These are phyloP conservation scores for Nymphalis io DNA, from an alignment of 1,140 invertebrate species.

Conservation along the genomic window DNA sequence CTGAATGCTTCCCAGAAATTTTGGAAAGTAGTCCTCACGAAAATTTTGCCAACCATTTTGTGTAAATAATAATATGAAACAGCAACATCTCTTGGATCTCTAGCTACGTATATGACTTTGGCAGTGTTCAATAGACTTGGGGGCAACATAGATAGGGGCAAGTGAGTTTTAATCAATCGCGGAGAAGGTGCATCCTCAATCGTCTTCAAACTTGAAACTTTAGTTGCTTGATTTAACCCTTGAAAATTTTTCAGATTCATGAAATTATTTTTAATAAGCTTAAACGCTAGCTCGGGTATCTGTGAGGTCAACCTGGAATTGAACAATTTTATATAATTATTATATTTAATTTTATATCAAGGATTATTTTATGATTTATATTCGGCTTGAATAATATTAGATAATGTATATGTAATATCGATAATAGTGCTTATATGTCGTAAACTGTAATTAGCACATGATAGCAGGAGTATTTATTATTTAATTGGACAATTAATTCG, in stretches of 20 bases:
- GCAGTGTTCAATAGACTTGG: constrained; percentile 60
- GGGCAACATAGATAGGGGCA: constrained; percentile 68
- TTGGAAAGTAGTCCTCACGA: constrained; percentile 85
- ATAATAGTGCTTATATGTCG: too few species aligned
- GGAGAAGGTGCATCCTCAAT: constrained; percentile 62
- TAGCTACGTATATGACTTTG: constrained; percentile 87
- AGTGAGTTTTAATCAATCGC: constrained; percentile 70
- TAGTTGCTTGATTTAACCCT: constrained; percentile 54
- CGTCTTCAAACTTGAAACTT: constrained; percentile 54
- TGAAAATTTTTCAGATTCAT: constrained; percentile 67
- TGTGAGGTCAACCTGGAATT: constrained; percentile 54
- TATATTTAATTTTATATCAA: too few species aligned
- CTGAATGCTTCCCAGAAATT: constrained; percentile 89
- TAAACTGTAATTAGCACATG: too few species aligned
- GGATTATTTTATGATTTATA: too few species aligned
- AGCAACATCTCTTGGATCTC: constrained; percentile 92
- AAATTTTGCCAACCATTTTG: constrained; percentile 84
- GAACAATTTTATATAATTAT: constrained; percentile 14
- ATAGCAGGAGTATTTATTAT: too few species aligned
- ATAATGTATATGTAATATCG: too few species aligned
- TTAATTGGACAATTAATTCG: too few species aligned
- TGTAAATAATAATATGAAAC: constrained; percentile 92
- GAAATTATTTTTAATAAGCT: constrained; percentile 66
- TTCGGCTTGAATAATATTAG: too few species aligned
- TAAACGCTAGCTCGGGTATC: constrained; percentile 62